Conservation (phyloP, 1,140 invertebrate genomes). For the Macrostomum lignano region DNA sequence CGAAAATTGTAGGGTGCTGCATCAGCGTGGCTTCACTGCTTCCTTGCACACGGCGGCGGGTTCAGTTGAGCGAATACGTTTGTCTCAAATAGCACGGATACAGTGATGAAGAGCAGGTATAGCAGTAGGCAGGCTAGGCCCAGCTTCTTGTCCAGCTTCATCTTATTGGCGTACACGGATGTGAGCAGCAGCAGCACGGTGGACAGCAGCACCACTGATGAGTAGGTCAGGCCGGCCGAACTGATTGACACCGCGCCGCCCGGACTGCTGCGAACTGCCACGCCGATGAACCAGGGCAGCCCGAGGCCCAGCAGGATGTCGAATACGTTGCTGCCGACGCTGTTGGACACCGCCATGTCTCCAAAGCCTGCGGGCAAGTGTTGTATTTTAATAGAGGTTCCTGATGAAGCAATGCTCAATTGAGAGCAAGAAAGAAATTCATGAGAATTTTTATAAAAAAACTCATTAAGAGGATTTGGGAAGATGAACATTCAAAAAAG, state of each 20-base stretch:
- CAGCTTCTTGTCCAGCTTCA: slow-evolving; percentile 14
- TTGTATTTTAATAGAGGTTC: not conserved
- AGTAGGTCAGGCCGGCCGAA: slow-evolving; percentile 15
- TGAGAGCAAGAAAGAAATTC: too few species aligned
- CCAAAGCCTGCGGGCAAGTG: slow-evolving; percentile 29
- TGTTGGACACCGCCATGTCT: slow-evolving; percentile 94
- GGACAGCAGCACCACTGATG: slow-evolving; percentile 15
- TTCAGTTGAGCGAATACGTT: slow-evolving; percentile 21
- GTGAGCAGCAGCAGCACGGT: slow-evolving; percentile 17
- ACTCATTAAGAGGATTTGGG: too few species aligned
- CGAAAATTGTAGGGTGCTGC: too few species aligned
- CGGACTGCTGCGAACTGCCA: slow-evolving; percentile 9
- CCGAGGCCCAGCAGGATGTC: slow-evolving; percentile 86
- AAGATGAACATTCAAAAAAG: too few species aligned
- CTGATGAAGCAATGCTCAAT: too few species aligned
- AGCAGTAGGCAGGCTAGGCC: slow-evolving; percentile 13
- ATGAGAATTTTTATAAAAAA: too few species aligned
- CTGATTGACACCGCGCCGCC: slow-evolving; percentile 11
- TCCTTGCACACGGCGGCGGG: slow-evolving; percentile 12
- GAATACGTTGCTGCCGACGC: slow-evolving; percentile 92
- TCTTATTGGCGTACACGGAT: slow-evolving; percentile 12
- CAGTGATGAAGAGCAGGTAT: slow-evolving; percentile 13
- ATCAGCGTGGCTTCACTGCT: too few species aligned
- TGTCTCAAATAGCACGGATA: slow-evolving; percentile 20
- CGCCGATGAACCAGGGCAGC: slow-evolving; percentile 53